Evolutionary conservation across 2,113 vertebrate genomes (phyloP), one percentile per base, ranked within the genome.

Genomic region (Zosterops pallidus): DNA sequence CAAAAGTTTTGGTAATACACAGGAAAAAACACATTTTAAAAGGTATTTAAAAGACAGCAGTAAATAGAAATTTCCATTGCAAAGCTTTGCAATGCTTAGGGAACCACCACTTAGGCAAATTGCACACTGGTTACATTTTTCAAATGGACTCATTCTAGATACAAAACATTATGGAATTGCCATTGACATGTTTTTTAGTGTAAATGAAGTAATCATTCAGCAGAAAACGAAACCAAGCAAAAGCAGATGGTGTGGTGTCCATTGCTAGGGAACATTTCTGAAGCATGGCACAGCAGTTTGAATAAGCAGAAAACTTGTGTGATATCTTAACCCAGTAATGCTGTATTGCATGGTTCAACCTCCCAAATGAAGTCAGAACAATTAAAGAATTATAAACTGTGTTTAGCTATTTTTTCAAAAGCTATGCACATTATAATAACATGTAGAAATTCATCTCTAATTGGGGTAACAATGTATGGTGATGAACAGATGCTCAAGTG

Each of bases 161-260:
- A 26, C 2, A 26, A 65, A 94, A 55, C 47, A 17, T 77, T 76
- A 72, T 6, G 11, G 79, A 88, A 33, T 68, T 67, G 62, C 69
- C 69, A 37, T 47, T 88, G 56, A 39, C 23, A 3, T 71, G 63
- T 80, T 95, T 94, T 77, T 80, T 55, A 2, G 52, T 47, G 79
- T 55, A 83, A 95, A 77, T 76, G 37, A 70, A 89, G n/a, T 72
- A n/a, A 76, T 89, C 49, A 14, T 52, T 89, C 67, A 90, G 33
- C 42, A 94, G 84, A 85, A 88, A 88, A 65, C 28, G 80, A 91
- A 96, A 79, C 12, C 84, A 91, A 94, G 52, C 55, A 1, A 75
- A 83, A 85, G 63, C 71, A 83, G 56, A 47, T 87, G 64, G 20
- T 64, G 20, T 71, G 70, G 21, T 57, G 41, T 53, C 85, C 13